These are phyloP conservation scores for Epinephelus awoara DNA, from an alignment of 2,797 vertebrate genomes.

Conservation along the genomic window DNA sequence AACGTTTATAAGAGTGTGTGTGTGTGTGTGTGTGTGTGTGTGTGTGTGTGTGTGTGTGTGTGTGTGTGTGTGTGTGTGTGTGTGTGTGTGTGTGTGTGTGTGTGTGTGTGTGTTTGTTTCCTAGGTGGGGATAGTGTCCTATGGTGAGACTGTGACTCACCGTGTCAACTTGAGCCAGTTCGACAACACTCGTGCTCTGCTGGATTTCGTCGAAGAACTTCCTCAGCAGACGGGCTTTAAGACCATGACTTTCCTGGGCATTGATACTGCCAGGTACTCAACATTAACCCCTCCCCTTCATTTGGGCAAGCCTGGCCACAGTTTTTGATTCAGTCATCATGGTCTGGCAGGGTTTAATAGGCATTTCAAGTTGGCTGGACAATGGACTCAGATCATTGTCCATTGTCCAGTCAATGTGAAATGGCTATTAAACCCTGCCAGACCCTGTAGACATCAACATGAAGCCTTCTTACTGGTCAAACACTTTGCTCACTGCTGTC, in stretches of 20 bases:
- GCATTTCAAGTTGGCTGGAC: neutral
- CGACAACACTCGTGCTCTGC: conserved; percentile 85
- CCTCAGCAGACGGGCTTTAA: conserved; percentile 88
- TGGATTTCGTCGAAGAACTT: conserved; percentile 84
- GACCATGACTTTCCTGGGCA: conserved; percentile 94
- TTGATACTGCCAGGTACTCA: conserved; percentile 92
- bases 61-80: too few species aligned
- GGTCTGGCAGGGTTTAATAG: neutral
- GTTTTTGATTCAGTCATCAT: neutral
- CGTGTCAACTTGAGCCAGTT: conserved; percentile 94
- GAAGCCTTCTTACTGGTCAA: neutral
- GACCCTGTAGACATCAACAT: neutral
- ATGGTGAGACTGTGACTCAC: conserved; percentile 93
- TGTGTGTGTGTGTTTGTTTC: conserved; percentile 54
- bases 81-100: conserved; percentile 11
- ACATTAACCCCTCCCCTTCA: neutral
- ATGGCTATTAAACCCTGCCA: too few species aligned
- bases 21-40: neutral
- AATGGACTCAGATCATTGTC: neutral
- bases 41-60: too few species aligned
- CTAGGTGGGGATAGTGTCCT: conserved; percentile 97
- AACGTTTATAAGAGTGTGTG: conserved; percentile 37
- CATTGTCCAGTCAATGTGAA: too few species aligned
- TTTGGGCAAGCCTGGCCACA: neutral
- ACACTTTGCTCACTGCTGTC: neutral